These are phyloP conservation scores for Sternotherus odoratus DNA, from an alignment of 2,797 vertebrate genomes.

Conservation along the genomic window DNA sequence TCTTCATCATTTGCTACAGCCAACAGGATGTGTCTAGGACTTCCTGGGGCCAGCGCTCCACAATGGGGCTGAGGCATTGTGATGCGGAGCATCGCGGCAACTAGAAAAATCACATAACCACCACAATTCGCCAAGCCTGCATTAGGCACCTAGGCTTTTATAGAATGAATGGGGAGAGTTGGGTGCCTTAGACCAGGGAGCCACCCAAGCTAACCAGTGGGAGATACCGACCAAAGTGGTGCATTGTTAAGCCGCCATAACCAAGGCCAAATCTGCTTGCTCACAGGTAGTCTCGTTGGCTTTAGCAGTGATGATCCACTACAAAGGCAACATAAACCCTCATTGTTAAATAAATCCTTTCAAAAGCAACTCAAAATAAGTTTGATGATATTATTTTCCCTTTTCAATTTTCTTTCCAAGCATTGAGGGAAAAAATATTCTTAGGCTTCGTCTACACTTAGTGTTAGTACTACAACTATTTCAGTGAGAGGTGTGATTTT, in stretches of 20 bases:
- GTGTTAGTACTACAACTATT: no score
- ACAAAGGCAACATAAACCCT: background rate
- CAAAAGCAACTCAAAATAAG: background rate
- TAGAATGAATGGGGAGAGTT: background rate
- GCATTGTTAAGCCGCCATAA: background rate
- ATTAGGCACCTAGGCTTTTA: background rate
- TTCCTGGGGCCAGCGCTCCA: background rate
- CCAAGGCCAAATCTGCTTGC: background rate
- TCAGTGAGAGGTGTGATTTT: no score
- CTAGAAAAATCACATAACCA: background rate
- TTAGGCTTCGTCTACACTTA: no score
- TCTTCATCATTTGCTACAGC: conserved; percentile 98
- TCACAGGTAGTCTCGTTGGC: no score
- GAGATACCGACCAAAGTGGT: no score
- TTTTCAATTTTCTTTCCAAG: background rate
- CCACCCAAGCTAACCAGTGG: no score
- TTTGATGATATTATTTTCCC: accelerated
- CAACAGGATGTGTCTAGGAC: conserved; percentile 85
- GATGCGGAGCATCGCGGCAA: background rate
- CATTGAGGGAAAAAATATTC: background rate
- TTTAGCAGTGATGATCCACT: accelerated
- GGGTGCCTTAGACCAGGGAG: no score
- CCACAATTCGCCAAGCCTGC: background rate
- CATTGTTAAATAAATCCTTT: no score
- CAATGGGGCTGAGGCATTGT: background rate